Percentiles rank a stretch among this genome's conserved stretches.
These are phyloP conservation scores for Anoplius nigerrimus DNA, from an alignment of 2,888 invertebrate species.

Conservation along the genomic window DNA sequence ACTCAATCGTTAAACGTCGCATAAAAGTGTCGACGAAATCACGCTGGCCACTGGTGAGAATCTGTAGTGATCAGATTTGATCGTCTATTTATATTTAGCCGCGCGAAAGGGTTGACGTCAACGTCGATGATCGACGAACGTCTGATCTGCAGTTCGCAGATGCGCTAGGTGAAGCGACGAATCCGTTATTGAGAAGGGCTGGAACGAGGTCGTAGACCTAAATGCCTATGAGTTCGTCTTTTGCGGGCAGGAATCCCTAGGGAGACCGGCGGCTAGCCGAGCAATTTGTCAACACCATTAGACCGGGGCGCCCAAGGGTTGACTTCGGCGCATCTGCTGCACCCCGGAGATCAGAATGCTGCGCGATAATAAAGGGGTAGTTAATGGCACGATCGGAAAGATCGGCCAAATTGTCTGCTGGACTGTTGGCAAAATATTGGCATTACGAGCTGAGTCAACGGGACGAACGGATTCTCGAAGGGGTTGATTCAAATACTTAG, in stretches of 20 bases:
- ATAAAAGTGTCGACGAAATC: too few species aligned
- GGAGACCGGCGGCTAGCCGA: conserved; percentile 70
- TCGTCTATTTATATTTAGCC: too few species aligned
- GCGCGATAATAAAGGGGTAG: conserved; percentile 72
- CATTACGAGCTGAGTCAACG: conserved; percentile 54
- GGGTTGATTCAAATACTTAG: too few species aligned
- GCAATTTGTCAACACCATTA: conserved; percentile 75
- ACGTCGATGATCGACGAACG: too few species aligned
- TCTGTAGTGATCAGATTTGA: too few species aligned
- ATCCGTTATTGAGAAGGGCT: background rate
- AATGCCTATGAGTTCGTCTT: conserved; percentile 45
- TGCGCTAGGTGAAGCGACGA: too few species aligned
- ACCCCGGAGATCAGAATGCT: conserved; percentile 52
- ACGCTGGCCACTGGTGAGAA: background rate
- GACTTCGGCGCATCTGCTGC: conserved; percentile 73
- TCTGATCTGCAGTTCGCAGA: too few species aligned
- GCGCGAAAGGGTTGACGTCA: too few species aligned
- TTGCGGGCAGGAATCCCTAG: conserved; percentile 54
- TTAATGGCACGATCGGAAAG: conserved; percentile 67
- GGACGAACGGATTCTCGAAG: conserved; percentile 51
- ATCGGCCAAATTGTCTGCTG: conserved; percentile 63
- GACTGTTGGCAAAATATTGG: conserved; percentile 72
- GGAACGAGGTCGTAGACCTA: background rate
- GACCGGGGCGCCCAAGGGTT: conserved; percentile 67
- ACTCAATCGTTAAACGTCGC: too few species aligned